Percentiles rank a stretch among this genome's conserved stretches.
Conservation (phyloP, 1,140 invertebrate genomes). For the Cherax destructor region DNA sequence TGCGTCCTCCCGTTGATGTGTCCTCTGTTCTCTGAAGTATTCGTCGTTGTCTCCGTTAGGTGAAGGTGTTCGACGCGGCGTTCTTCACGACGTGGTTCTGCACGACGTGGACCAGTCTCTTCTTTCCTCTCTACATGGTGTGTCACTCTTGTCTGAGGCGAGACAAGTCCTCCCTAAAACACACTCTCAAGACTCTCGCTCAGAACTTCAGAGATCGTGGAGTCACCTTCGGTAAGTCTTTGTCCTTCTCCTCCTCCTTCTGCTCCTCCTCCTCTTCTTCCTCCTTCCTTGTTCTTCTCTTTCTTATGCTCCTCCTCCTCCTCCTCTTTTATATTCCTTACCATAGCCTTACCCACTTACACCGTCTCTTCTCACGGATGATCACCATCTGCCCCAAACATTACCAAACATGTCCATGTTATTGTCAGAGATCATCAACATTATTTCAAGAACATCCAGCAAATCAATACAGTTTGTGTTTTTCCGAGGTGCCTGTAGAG, state of each 20-base stretch:
- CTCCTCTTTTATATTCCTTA: no score
- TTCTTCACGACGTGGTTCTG: slow-evolving; percentile 97
- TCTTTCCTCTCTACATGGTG: slow-evolving; percentile 91
- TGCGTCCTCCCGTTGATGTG: not conserved
- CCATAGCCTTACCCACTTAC: no score
- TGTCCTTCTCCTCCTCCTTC: not conserved
- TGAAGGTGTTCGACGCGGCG: slow-evolving; percentile 86
- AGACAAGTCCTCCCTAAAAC: slow-evolving; percentile 66
- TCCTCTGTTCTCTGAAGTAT: not conserved
- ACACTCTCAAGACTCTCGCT: slow-evolving; percentile 67
- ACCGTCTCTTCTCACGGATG: no score
- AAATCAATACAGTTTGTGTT: no score
- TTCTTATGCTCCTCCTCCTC: not conserved
- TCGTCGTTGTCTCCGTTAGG: slow-evolving; percentile 1
- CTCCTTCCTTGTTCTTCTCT: not conserved
- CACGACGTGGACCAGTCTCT: slow-evolving; percentile 93
- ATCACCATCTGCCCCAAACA: no score
- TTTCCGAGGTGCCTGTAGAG: no score
- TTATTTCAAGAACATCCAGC: no score
- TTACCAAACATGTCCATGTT: no score
- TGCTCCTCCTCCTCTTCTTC: no score
- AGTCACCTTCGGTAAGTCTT: slow-evolving; percentile 68
- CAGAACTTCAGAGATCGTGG: slow-evolving; percentile 71
- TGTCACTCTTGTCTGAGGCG: slow-evolving; percentile 73
- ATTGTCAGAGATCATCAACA: no score